These are phyloP conservation scores for Prosapia bicincta DNA, from an alignment of 2,888 invertebrate species.

Conservation along the genomic window DNA sequence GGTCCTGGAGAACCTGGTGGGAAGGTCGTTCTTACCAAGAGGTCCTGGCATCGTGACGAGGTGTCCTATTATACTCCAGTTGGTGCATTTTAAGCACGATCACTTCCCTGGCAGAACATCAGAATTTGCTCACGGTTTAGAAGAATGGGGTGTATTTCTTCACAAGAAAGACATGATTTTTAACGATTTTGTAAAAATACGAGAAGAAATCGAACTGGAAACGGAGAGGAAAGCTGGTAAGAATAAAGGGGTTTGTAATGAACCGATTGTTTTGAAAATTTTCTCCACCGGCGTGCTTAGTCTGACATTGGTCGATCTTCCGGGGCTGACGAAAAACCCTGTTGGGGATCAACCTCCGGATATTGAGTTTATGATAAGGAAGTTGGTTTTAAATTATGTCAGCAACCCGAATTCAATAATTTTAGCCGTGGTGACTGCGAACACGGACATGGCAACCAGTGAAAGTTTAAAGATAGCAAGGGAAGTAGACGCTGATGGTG, in stretches of 20 bases:
- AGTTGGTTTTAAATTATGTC: slow-evolving; percentile 54
- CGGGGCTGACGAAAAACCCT: slow-evolving; percentile 60
- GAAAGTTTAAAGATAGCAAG: slow-evolving; percentile 59
- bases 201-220: slow-evolving; percentile 57
- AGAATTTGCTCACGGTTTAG: slow-evolving; percentile 48
- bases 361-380: slow-evolving; percentile 56
- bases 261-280: slow-evolving; percentile 58
- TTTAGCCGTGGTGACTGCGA: slow-evolving; percentile 59
- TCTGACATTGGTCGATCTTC: slow-evolving; percentile 58
- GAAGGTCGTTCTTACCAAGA: slow-evolving; percentile 59
- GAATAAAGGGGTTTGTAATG: slow-evolving; percentile 55
- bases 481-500: slow-evolving; percentile 57
- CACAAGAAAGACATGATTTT: slow-evolving; percentile 56
- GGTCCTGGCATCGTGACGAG: slow-evolving; percentile 62
- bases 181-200: slow-evolving; percentile 56
- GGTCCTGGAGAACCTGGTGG: slow-evolving; percentile 60
- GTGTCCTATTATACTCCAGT: slow-evolving; percentile 60
- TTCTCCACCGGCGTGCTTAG: slow-evolving; percentile 56
- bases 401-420: slow-evolving; percentile 59
- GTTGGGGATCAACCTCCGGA: slow-evolving; percentile 62
- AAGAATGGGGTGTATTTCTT: slow-evolving; percentile 58
- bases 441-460: slow-evolving; percentile 61
- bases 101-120: slow-evolving; percentile 49
- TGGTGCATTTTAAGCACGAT: slow-evolving; percentile 52
- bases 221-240: slow-evolving; percentile 57